Conservation (phyloP, 2,797 vertebrate genomes). For the Pteropus rufus region DNA sequence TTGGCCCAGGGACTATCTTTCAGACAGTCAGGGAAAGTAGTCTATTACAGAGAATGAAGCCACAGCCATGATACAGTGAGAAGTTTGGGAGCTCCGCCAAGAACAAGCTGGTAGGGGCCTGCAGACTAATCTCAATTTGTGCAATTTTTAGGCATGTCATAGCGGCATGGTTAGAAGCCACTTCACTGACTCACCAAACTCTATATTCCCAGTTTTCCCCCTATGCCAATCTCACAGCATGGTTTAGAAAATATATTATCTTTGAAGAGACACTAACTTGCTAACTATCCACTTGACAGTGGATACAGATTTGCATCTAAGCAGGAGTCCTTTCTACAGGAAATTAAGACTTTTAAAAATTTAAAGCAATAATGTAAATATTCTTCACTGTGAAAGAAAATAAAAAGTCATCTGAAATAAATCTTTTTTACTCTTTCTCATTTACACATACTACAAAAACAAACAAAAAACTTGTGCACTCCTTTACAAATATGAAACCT, state of each 20-base stretch:
- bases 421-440: not conserved
- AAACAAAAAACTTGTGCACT: not conserved
- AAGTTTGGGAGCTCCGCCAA: constrained; percentile 24
- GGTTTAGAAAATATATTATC: constrained; percentile 70
- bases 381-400: not conserved
- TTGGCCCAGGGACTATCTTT: not conserved
- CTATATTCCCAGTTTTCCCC: constrained; percentile 51
- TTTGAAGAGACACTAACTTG: constrained; percentile 50
- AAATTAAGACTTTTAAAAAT: not conserved
- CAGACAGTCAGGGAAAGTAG: not conserved
- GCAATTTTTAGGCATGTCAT: not conserved
- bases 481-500: not conserved
- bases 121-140: not conserved
- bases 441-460: not conserved
- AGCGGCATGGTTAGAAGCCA: not conserved
- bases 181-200: not conserved
- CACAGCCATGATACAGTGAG: not conserved
- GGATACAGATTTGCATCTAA: constrained; percentile 54
- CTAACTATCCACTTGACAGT: constrained; percentile 41
- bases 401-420: not conserved
- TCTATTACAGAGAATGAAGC: not conserved
- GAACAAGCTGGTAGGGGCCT: constrained; percentile 6
- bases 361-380: not conserved
- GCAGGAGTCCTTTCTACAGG: constrained; percentile 30
- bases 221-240: constrained; percentile 37